A percentile compares a stretch with the other conserved stretches of the same genome.
phyloP scores from a whole-genome alignment of 2,888 invertebrate species.

The Andrena bicolor region DNA sequence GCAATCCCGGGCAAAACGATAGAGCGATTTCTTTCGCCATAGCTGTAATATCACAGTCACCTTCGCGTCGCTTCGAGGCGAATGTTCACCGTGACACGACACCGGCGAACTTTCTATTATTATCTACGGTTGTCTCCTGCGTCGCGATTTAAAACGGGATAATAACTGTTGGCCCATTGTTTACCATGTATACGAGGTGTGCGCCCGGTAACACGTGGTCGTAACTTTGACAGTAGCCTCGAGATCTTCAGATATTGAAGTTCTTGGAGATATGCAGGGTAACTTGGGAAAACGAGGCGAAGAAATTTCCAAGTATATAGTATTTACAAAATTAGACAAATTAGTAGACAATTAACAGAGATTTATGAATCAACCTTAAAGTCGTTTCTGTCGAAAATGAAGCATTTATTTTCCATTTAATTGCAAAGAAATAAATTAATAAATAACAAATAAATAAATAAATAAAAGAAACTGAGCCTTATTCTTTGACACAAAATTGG shows the following conservation, averaged over 20 bases:
- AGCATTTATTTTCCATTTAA: too few relatives aligned
- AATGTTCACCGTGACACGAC: slow-evolving; percentile 41
- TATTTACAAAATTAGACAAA: too few relatives aligned
- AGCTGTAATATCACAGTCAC: slow-evolving; percentile 44
- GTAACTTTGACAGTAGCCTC: slow-evolving; percentile 11
- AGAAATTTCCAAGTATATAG: too few relatives aligned
- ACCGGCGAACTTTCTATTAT: slow-evolving; percentile 66
- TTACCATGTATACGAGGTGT: slow-evolving; percentile 15
- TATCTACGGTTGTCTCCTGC: slow-evolving; percentile 58
- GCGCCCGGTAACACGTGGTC: neutral
- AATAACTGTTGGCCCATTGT: slow-evolving; percentile 60
- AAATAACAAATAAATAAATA: too few relatives aligned
- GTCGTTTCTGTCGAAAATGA: too few relatives aligned
- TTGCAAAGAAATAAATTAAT: too few relatives aligned
- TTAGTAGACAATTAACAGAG: too few relatives aligned
- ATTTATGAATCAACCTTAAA: too few relatives aligned
- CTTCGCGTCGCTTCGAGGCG: slow-evolving; percentile 39
- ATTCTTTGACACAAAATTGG: too few relatives aligned
- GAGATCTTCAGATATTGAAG: slow-evolving; percentile 16
- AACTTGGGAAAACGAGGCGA: neutral
- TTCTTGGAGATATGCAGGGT: neutral
- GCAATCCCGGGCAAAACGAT: slow-evolving; percentile 17
- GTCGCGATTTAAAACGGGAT: slow-evolving; percentile 56
- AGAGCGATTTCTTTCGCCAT: slow-evolving; percentile 45
- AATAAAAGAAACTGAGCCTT: too few relatives aligned